Evolutionary conservation across 2,888 invertebrate genomes (phyloP).

Genomic region (Lasius platythorax): DNA sequence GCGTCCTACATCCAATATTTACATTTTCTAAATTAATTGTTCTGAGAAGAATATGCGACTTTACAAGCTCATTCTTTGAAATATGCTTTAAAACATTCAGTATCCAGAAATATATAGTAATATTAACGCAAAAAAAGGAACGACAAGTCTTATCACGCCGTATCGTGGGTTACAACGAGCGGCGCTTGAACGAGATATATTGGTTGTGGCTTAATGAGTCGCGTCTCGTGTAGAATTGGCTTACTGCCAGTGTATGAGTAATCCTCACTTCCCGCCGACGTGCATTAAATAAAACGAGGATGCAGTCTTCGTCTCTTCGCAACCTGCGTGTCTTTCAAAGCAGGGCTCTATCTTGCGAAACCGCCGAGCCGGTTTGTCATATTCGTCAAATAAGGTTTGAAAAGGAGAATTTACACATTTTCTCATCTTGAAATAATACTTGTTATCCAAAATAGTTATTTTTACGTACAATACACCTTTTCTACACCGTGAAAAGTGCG

Average conservation of each 20-base stretch:
- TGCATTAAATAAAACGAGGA: conserved; percentile 68
- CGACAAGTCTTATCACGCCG: not conserved
- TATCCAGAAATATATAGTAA: not conserved
- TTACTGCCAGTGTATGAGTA: conserved; percentile 79
- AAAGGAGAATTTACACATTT: not conserved
- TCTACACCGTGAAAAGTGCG: not conserved
- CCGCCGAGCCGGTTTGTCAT: not conserved
- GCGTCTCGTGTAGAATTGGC: conserved; percentile 76
- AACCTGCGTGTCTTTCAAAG: conserved; percentile 1
- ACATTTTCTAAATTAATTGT: not conserved
- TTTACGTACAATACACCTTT: not conserved
- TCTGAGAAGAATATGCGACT: not conserved
- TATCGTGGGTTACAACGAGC: conserved; percentile 76
- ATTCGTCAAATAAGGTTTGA: not conserved
- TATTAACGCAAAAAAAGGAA: not conserved
- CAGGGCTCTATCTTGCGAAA: not conserved
- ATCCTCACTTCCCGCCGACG: conserved; percentile 76
- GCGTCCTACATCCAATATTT: not conserved
- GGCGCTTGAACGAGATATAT: conserved; percentile 58
- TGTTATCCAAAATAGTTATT: not conserved
- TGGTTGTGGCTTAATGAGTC: conserved; percentile 67
- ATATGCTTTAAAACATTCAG: not conserved
- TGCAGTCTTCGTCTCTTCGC: conserved; percentile 47
- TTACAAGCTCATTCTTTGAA: not conserved
- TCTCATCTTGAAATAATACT: not conserved